These are phyloP conservation scores for Cetonia aurata DNA, from an alignment of 2,888 invertebrate genomes.

Conservation along the genomic window DNA sequence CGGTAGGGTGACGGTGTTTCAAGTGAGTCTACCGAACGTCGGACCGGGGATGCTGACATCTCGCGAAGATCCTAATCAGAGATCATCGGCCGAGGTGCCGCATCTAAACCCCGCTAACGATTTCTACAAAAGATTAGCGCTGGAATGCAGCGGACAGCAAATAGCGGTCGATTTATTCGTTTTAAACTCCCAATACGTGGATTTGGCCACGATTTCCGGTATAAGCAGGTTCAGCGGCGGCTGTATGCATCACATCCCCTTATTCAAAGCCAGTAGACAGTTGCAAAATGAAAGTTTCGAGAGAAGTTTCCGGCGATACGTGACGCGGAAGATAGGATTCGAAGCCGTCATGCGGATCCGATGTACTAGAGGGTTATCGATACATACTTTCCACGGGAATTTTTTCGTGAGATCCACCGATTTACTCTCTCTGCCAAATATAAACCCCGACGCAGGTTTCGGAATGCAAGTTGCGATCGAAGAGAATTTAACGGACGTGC, in stretches of 20 bases:
- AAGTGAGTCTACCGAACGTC: constrained; percentile 86
- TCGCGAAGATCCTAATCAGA: constrained; percentile 90
- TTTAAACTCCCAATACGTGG: constrained; percentile 92
- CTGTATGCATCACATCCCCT: constrained; percentile 91
- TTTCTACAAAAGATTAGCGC: constrained; percentile 95
- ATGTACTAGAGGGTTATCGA: constrained; percentile 92
- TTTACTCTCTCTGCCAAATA: constrained; percentile 93
- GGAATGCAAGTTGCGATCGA: constrained; percentile 98
- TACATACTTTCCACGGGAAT: constrained; percentile 99
- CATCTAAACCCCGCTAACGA: constrained; percentile 96
- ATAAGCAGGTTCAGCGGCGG: constrained; percentile 97
- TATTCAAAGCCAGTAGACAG: constrained; percentile 80
- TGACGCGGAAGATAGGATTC: constrained; percentile 97
- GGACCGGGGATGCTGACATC: constrained; percentile 90
- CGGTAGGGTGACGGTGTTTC: constrained; percentile 95
- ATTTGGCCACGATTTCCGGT: constrained; percentile 93
- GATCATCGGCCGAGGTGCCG: constrained; percentile 81
- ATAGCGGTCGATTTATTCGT: constrained; percentile 96
- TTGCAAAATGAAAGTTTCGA: constrained; percentile 82
- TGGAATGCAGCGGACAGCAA: constrained; percentile 97
- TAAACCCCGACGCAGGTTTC: constrained; percentile 98
- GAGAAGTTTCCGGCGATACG: constrained; percentile 85
- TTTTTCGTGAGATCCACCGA: constrained; percentile 99
- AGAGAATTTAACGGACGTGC: constrained; percentile 87
- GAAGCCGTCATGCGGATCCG: constrained; percentile 98